phyloP scores from a whole-genome alignment of 2,888 invertebrate genomes.

The Beris morrisii region DNA sequence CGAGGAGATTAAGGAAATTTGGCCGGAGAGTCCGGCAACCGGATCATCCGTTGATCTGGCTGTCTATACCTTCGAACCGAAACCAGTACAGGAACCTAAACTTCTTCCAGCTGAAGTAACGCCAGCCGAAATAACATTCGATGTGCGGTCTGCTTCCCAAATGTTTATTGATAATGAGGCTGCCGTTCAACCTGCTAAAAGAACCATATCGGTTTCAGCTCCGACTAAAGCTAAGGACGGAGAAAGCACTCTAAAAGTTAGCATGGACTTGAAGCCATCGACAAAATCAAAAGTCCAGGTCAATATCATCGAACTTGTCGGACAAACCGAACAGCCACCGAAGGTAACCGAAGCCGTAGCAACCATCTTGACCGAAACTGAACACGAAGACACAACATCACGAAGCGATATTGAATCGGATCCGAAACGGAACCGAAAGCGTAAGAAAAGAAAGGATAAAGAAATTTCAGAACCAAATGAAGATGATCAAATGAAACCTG shows the following conservation, averaged over 20 bases:
- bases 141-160: constrained; percentile 47
- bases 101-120: neutral
- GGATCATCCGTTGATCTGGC: constrained; percentile 49
- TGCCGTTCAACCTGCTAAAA: constrained; percentile 41
- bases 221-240: constrained; percentile 55
- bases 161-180: constrained; percentile 52
- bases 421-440: constrained; percentile 64
- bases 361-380: constrained; percentile 8
- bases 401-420: constrained; percentile 57
- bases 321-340: constrained; percentile 35
- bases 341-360: neutral
- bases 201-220: constrained; percentile 49
- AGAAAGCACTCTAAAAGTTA: constrained; percentile 49
- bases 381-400: constrained; percentile 46
- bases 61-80: constrained; percentile 48
- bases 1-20: constrained; percentile 44
- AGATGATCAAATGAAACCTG: constrained; percentile 44
- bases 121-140: neutral
- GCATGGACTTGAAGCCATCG: constrained; percentile 41
- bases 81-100: constrained; percentile 15
- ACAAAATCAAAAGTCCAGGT: constrained; percentile 49
- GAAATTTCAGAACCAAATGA: constrained; percentile 40
- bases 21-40: constrained; percentile 51
- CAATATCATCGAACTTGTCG: constrained; percentile 48
- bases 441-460: constrained; percentile 64